phyloP scores from a whole-genome alignment of 1,140 invertebrate species.

The Gryllus bimaculatus region DNA sequence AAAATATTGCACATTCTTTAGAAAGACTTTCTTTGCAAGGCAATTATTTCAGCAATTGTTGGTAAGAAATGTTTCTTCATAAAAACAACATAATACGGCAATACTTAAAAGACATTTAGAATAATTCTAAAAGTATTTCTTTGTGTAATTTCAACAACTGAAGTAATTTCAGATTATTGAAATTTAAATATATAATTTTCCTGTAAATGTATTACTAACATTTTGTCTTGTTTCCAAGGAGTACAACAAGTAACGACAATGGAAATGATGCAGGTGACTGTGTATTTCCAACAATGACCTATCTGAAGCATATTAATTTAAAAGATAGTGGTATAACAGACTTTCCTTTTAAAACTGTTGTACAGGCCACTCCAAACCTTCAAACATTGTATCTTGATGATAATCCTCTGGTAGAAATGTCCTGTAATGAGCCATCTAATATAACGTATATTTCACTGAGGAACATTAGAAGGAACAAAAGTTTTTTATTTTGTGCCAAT shows the following conservation, averaged over 20 bases:
- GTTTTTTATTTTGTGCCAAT: not conserved
- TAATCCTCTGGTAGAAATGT: not conserved
- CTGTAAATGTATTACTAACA: not conserved
- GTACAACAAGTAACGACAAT: not conserved
- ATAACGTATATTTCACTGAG: not conserved
- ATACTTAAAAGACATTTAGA: too few species aligned
- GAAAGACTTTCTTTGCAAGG: not conserved
- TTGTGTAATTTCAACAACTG: too few species aligned
- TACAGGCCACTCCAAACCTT: not conserved
- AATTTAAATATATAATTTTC: not conserved
- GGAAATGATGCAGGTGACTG: not conserved
- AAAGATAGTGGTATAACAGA: not conserved
- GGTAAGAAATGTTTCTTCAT: not conserved
- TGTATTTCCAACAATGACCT: not conserved
- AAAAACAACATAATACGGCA: too few species aligned
- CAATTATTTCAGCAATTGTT: not conserved
- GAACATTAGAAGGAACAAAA: not conserved
- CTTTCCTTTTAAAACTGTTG: not conserved
- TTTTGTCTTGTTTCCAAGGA: not conserved
- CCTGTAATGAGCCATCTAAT: not conserved
- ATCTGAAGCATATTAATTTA: not conserved
- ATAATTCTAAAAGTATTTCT: too few species aligned
- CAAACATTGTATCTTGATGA: not conserved
- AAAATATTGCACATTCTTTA: not conserved
- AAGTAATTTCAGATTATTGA: not conserved